phyloP scores from a whole-genome alignment of 2,113 vertebrate genomes.

The Toxotes jaculatrix region DNA sequence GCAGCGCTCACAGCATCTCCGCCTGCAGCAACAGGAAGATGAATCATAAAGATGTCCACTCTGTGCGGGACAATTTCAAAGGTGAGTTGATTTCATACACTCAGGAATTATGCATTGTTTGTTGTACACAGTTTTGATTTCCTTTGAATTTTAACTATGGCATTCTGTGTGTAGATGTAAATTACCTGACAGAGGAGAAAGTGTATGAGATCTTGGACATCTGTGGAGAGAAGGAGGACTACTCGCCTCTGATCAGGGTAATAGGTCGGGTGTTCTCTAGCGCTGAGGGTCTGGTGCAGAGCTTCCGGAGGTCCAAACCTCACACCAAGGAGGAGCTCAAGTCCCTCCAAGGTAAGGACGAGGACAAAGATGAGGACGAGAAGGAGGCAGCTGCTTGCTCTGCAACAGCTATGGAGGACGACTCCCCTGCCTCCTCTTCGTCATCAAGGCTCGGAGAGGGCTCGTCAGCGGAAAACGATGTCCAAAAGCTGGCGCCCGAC shows the following conservation, averaged over 20 bases:
- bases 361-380: conserved; percentile 98
- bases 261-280: conserved; percentile 97
- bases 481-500: conserved; percentile 90
- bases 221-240: conserved; percentile 94
- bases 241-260: conserved; percentile 95
- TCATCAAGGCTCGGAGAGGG: conserved; percentile 85
- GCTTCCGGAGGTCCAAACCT: conserved; percentile 93
- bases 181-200: conserved; percentile 94
- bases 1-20: conserved; percentile 91
- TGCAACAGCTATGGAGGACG: conserved; percentile 93
- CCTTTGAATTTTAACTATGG: not conserved
- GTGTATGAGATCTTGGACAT: conserved; percentile 96
- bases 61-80: conserved; percentile 94
- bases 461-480: conserved; percentile 87
- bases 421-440: conserved; percentile 86
- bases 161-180: conserved; percentile 87
- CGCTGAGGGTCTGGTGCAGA: conserved; percentile 95
- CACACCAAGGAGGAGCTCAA: conserved; percentile 98
- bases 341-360: conserved; percentile 96
- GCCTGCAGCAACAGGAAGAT: conserved; percentile 90
- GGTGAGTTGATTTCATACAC: conserved; percentile 80
- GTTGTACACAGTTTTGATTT: not conserved
- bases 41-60: conserved; percentile 91
- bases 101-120: not conserved
- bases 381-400: conserved; percentile 89